Evolutionary conservation across 2,113 vertebrate genomes (phyloP).

Genomic region (Antechinus flavipes): DNA sequence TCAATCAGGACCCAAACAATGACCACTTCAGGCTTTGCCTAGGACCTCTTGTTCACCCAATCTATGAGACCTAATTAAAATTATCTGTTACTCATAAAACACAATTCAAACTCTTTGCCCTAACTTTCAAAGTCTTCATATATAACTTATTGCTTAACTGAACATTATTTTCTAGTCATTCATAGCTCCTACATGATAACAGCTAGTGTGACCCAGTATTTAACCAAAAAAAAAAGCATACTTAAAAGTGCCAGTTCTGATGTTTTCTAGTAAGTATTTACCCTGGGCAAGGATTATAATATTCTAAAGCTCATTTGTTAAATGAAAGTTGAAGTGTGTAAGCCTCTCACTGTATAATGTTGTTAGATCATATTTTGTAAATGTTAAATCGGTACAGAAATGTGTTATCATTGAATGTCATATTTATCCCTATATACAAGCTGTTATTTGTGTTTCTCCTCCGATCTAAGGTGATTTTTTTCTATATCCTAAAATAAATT

Average conservation of each 20-base stretch:
- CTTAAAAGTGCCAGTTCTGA: background rate
- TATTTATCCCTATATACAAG: background rate
- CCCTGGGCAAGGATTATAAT: background rate
- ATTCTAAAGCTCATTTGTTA: background rate
- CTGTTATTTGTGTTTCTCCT: background rate
- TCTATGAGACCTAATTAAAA: too few species aligned
- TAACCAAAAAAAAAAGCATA: background rate
- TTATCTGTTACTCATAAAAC: too few species aligned
- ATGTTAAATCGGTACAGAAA: background rate
- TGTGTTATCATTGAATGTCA: background rate
- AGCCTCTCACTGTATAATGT: background rate
- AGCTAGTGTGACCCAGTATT: background rate
- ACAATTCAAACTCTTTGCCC: too few species aligned
- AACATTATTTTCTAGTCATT: background rate
- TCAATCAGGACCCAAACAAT: too few species aligned
- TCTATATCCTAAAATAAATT: background rate
- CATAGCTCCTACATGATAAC: background rate
- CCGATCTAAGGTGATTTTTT: background rate
- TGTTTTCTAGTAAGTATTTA: background rate
- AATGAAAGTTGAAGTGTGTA: background rate
- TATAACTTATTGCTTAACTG: too few species aligned
- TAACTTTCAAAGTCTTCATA: too few species aligned
- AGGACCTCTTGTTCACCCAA: too few species aligned
- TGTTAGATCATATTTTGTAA: background rate
- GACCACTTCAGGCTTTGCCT: too few species aligned